Evolutionary conservation across 2,888 invertebrate genomes (phyloP).

Genomic region (Lithophane socia): DNA sequence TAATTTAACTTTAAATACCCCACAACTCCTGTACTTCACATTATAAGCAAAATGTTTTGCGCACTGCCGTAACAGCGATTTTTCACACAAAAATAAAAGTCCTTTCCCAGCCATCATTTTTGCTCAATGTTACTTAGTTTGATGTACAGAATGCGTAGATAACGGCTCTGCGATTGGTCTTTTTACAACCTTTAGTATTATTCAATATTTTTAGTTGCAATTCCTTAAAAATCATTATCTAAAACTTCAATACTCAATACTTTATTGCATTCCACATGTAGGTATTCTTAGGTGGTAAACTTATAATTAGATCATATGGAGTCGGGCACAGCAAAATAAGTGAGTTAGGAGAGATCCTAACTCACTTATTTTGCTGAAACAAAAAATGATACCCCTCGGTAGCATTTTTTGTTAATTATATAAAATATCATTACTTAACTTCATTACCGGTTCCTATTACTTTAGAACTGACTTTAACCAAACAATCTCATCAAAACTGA

Average conservation of each 20-base stretch:
- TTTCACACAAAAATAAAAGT: neutral
- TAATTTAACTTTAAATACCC: neutral
- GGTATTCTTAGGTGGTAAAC: too few species aligned
- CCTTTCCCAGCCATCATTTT: neutral
- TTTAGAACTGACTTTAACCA: constrained; percentile 18
- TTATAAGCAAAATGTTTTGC: neutral
- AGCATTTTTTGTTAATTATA: too few species aligned
- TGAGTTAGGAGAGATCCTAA: too few species aligned
- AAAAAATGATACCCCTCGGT: too few species aligned
- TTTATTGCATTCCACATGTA: too few species aligned
- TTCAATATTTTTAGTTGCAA: neutral
- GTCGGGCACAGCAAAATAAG: too few species aligned
- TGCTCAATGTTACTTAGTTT: neutral
- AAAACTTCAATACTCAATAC: neutral
- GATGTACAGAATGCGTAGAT: neutral
- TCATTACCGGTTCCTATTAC: neutral
- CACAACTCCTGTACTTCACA: neutral
- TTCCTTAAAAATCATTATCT: neutral
- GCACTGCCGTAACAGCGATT: neutral
- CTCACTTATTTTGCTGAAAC: too few species aligned
- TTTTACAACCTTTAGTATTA: neutral
- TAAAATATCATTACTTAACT: neutral
- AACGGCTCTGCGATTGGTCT: neutral
- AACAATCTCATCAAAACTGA: constrained; percentile 60
- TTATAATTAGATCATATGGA: too few species aligned